Evolutionary conservation across 2,888 invertebrate species (phyloP).

Genomic region (Rhamphomyia laevipes): DNA sequence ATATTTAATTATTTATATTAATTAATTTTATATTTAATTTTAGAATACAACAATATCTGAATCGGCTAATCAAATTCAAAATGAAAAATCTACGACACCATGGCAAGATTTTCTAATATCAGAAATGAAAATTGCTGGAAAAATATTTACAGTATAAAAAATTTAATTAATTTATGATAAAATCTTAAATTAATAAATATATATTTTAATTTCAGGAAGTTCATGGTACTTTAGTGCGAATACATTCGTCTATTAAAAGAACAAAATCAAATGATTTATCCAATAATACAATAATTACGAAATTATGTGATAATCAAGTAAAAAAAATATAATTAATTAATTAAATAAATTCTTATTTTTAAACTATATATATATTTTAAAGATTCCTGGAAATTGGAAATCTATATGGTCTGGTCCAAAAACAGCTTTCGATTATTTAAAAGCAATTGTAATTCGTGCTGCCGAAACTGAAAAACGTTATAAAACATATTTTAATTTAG

Average conservation of each 20-base stretch:
- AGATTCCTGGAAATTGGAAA: constrained; percentile 31
- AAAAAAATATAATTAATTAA: background rate
- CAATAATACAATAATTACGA: constrained; percentile 20
- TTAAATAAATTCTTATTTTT: background rate
- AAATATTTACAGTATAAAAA: constrained; percentile 20
- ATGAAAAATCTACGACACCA: constrained; percentile 17
- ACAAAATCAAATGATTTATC: constrained; percentile 13
- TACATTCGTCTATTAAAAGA: constrained; percentile 25
- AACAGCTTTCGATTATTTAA: constrained; percentile 30
- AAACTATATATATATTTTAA: background rate
- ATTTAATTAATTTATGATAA: background rate
- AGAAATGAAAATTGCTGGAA: constrained; percentile 27
- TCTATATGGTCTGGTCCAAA: constrained; percentile 33
- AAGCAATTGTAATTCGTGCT: constrained; percentile 27
- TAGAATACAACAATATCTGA: constrained; percentile 24
- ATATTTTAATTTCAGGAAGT: constrained; percentile 20
- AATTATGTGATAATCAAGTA: constrained; percentile 29
- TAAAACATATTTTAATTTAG: constrained; percentile 21
- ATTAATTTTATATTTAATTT: constrained; percentile 3
- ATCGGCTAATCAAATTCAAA: constrained; percentile 20
- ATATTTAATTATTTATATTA: background rate
- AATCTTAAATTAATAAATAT: background rate
- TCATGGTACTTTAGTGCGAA: constrained; percentile 27
- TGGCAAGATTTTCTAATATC: constrained; percentile 31
- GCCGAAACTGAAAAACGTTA: constrained; percentile 29